Conservation (phyloP, 2,113 vertebrate genomes). For the Hyperopisus bebe region DNA sequence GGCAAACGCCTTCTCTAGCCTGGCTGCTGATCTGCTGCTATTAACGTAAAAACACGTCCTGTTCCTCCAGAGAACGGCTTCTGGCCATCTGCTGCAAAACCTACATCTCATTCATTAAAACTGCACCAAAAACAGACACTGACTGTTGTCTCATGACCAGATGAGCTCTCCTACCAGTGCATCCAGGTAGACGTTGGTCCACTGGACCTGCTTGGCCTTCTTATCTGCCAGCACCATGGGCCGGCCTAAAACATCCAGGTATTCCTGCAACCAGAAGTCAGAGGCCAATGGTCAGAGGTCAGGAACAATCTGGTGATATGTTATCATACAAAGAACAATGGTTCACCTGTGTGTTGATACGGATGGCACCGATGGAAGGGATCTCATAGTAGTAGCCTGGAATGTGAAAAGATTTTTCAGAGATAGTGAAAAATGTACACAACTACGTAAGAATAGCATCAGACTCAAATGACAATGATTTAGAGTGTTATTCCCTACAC, state of each 20-base stretch:
- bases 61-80: not conserved
- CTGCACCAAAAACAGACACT: not conserved
- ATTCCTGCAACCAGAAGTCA: slow-evolving; percentile 67
- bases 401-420: slow-evolving; percentile 18
- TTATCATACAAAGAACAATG: not conserved
- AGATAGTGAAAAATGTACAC: not conserved
- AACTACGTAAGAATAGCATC: not conserved
- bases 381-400: slow-evolving; percentile 79
- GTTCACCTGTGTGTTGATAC: slow-evolving; percentile 74
- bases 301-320: not conserved
- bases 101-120: not conserved
- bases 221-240: slow-evolving; percentile 86
- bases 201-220: slow-evolving; percentile 85
- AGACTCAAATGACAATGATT: not conserved
- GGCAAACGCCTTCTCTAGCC: not conserved
- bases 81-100: not conserved
- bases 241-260: slow-evolving; percentile 91
- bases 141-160: not conserved
- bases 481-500: not conserved
- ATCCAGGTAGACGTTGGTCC: slow-evolving; percentile 96
- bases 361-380: slow-evolving; percentile 74
- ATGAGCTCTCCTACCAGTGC: slow-evolving; percentile 72
- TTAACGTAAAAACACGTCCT: not conserved
- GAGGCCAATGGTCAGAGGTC: not conserved
- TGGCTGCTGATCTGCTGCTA: not conserved